Conservation (phyloP, 2,888 invertebrate species). For the Horisme vitalbata region DNA sequence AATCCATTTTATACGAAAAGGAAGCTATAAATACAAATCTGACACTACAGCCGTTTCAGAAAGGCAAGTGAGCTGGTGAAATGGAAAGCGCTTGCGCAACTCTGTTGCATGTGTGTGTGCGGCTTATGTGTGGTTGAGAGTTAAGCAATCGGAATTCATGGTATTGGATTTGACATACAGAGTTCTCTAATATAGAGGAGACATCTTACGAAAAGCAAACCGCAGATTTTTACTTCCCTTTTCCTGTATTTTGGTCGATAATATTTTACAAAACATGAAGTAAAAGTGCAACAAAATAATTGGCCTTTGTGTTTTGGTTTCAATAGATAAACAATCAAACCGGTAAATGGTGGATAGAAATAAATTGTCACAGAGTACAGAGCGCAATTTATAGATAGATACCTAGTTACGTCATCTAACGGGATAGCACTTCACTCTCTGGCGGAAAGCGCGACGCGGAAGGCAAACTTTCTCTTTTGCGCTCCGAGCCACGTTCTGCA, state of each 20-base stretch:
- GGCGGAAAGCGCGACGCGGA: conserved; percentile 80
- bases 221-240: no score
- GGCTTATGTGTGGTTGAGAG: conserved; percentile 34
- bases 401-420: conserved; percentile 75
- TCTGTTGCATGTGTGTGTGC: conserved; percentile 32
- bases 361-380: conserved; percentile 43
- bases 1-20: conserved; percentile 26
- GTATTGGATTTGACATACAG: conserved; percentile 32
- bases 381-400: conserved; percentile 51
- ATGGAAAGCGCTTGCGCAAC: conserved; percentile 80
- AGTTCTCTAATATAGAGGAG: conserved; percentile 15
- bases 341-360: conserved; percentile 28
- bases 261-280: no score
- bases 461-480: conserved; percentile 80
- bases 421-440: conserved; percentile 81
- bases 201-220: no score
- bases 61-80: conserved; percentile 53
- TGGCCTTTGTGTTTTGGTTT: background rate
- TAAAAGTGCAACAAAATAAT: no score
- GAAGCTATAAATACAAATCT: conserved; percentile 24
- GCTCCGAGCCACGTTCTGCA: conserved; percentile 48
- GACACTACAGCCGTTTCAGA: conserved; percentile 23
- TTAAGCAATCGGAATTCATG: conserved; percentile 45
- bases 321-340: background rate
- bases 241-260: background rate